A percentile compares a stretch with the other conserved stretches of the same genome.
phyloP scores from a whole-genome alignment of 2,797 vertebrate genomes.

The Artibeus lituratus region DNA sequence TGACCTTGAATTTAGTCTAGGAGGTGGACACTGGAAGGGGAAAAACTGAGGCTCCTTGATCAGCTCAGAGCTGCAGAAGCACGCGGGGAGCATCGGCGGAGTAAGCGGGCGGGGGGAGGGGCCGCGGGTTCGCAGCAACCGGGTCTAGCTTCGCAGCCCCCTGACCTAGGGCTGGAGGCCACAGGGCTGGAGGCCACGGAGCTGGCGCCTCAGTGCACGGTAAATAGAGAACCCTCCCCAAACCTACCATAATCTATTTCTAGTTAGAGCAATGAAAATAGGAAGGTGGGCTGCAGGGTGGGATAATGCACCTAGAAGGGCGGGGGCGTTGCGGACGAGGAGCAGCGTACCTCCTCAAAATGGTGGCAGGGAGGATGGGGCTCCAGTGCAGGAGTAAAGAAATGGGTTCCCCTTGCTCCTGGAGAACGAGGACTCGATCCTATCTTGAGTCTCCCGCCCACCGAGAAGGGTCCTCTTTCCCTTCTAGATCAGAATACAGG shows the following conservation, averaged over 20 bases:
- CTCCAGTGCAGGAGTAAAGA: neutral
- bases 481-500: neutral
- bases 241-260: neutral
- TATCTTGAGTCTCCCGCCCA: neutral
- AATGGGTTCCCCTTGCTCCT: neutral
- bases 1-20: slow-evolving; percentile 39
- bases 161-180: neutral
- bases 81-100: neutral
- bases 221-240: neutral
- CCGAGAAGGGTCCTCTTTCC: neutral
- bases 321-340: rapidly evolving
- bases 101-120: neutral
- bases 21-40: neutral
- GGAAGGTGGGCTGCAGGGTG: neutral
- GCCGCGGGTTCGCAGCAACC: neutral
- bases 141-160: neutral
- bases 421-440: neutral
- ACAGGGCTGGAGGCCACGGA: neutral
- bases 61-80: neutral
- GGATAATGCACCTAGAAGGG: neutral
- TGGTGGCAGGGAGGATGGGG: neutral
- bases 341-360: neutral
- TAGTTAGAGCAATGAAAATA: neutral
- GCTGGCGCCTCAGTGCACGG: neutral
- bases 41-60: neutral